Conservation (phyloP, 2,797 vertebrate species). For the Hypotaenidia philippensis region DNA sequence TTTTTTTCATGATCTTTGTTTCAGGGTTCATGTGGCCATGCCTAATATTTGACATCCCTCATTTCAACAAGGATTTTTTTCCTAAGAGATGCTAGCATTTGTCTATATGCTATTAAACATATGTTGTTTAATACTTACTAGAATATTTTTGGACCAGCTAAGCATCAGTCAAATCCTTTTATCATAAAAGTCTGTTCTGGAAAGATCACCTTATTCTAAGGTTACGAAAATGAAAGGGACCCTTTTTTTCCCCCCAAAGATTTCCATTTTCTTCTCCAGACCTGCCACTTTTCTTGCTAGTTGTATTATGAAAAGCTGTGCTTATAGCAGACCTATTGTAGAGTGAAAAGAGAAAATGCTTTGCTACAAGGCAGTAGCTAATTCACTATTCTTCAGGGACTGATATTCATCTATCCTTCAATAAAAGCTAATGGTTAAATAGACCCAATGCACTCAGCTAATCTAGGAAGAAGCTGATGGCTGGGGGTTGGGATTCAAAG, state of each 20-base stretch:
- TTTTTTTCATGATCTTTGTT: background rate
- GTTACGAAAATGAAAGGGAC: slow-evolving; percentile 53
- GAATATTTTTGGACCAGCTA: slow-evolving; percentile 10
- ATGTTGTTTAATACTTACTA: slow-evolving; percentile 16
- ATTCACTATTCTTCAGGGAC: slow-evolving; percentile 78
- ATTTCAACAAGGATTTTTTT: background rate
- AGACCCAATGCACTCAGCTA: slow-evolving; percentile 79
- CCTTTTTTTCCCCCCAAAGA: slow-evolving; percentile 47
- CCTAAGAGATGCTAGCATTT: background rate
- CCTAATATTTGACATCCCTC: background rate
- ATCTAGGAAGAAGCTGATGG: slow-evolving; percentile 75
- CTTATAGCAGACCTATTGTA: slow-evolving; percentile 74
- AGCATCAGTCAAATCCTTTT: slow-evolving; percentile 32
- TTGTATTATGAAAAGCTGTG: slow-evolving; percentile 66
- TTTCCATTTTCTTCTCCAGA: slow-evolving; percentile 71
- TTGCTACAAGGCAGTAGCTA: slow-evolving; percentile 75
- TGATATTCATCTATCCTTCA: slow-evolving; percentile 78
- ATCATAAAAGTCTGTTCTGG: slow-evolving; percentile 25
- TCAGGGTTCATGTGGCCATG: background rate
- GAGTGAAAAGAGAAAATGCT: slow-evolving; percentile 73
- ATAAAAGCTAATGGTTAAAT: slow-evolving; percentile 79
- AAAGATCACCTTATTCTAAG: slow-evolving; percentile 49
- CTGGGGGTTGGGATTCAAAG: slow-evolving; percentile 69
- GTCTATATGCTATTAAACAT: background rate
- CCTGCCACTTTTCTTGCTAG: slow-evolving; percentile 46